Conservation (phyloP, 2,888 invertebrate species). For the Cloeon dipterum region DNA sequence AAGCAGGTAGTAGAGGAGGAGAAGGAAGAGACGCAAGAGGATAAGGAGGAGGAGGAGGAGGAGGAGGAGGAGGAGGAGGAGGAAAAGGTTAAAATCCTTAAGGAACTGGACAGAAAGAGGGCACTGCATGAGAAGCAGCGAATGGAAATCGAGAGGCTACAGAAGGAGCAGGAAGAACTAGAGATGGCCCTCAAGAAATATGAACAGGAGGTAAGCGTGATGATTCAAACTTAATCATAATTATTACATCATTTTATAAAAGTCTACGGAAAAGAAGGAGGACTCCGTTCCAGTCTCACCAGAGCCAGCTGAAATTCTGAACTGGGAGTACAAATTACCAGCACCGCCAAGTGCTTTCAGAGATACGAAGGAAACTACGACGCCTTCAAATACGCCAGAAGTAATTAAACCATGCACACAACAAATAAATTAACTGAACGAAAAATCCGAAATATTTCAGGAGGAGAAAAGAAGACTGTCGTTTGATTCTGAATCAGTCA, state of each 20-base stretch:
- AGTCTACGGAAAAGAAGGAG: background rate
- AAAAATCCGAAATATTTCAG: too few relatives aligned
- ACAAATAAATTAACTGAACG: background rate
- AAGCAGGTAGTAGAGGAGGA: background rate
- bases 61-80: background rate
- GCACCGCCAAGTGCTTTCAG: constrained; percentile 32
- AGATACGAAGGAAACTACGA: constrained; percentile 14
- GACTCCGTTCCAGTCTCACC: background rate
- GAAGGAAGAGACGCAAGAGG: background rate
- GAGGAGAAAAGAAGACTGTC: too few relatives aligned
- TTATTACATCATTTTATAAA: too few relatives aligned
- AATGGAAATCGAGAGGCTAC: background rate
- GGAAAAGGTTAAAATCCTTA: background rate
- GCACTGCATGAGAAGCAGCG: background rate
- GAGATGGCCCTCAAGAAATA: background rate
- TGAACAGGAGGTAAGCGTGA: background rate
- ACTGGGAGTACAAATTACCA: constrained; percentile 32
- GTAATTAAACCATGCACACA: background rate
- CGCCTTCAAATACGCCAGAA: background rate
- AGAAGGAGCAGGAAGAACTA: background rate
- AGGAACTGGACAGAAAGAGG: background rate
- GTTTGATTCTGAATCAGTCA: too few relatives aligned
- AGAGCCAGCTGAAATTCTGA: background rate
- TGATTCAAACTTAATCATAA: background rate
- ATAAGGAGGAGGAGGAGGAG: background rate